phyloP scores from a whole-genome alignment of 2,888 invertebrate species.

The Augochlorella aurata region DNA sequence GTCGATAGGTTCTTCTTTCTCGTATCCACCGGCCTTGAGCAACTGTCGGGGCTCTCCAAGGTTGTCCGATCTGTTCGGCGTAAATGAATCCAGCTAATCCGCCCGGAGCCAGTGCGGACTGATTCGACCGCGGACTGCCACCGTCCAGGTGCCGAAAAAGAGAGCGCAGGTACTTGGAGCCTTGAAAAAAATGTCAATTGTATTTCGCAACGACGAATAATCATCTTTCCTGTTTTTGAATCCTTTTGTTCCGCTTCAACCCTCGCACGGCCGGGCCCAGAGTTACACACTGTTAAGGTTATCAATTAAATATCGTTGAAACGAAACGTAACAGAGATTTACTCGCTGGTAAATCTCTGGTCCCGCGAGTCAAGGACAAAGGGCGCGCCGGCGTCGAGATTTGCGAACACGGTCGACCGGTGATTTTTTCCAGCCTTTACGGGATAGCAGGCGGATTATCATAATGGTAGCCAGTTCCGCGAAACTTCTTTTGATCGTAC shows the following conservation, averaged over 20 bases:
- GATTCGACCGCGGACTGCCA: constrained; percentile 17
- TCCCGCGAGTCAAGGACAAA: background rate
- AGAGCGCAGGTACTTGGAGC: background rate
- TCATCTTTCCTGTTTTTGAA: background rate
- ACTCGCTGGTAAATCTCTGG: background rate
- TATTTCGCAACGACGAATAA: no score
- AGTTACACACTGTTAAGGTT: no score
- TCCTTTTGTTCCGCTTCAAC: no score
- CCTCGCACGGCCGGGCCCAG: no score
- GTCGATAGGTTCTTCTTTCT: constrained; percentile 31
- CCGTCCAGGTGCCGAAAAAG: constrained; percentile 18
- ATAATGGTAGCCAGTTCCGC: constrained; percentile 62
- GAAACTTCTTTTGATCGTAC: constrained; percentile 61
- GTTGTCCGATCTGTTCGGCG: constrained; percentile 55
- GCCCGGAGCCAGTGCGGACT: constrained; percentile 42
- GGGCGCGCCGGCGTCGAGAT: constrained; percentile 18
- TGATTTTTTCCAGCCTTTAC: constrained; percentile 45
- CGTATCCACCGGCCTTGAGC: constrained; percentile 56
- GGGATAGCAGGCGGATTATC: constrained; percentile 52
- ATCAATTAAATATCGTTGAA: no score
- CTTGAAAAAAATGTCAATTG: background rate
- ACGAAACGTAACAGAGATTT: no score
- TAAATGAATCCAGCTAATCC: constrained; percentile 64
- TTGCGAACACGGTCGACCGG: constrained; percentile 31
- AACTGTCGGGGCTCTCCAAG: constrained; percentile 48